Evolutionary conservation across 2,888 invertebrate species (phyloP).

Genomic region (Hesperia comma): DNA sequence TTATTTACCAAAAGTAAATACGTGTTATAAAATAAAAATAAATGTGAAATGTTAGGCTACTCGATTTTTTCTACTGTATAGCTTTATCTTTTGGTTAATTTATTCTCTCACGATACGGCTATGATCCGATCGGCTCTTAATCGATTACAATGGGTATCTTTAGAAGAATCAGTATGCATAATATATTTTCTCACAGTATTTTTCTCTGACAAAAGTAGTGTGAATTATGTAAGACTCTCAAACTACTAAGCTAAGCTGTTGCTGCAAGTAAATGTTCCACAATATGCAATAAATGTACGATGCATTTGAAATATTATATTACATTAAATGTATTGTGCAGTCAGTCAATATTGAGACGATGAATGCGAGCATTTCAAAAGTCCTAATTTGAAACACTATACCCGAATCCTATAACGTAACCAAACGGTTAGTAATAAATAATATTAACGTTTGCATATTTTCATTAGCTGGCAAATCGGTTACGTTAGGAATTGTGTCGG

Average conservation of each 20-base stretch:
- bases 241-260: no score
- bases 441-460: conserved; percentile 12
- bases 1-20: no score
- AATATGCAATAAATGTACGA: not conserved
- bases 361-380: conserved; percentile 5
- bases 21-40: not conserved
- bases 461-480: conserved; percentile 8
- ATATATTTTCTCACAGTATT: no score
- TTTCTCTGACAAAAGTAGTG: no score
- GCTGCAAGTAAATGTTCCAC: no score
- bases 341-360: not conserved
- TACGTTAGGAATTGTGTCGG: conserved; percentile 15
- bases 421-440: not conserved
- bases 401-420: not conserved
- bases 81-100: no score
- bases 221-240: no score
- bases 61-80: no score
- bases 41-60: not conserved
- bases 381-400: not conserved
- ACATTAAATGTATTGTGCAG: not conserved
- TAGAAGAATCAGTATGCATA: no score
- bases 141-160: no score
- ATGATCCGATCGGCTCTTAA: no score
- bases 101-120: no score
- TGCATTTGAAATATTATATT: not conserved